Percentiles rank a stretch among this genome's conserved stretches.
phyloP scores from a whole-genome alignment of 2,888 invertebrate species.

The Thysanoteuthis rhombus region DNA sequence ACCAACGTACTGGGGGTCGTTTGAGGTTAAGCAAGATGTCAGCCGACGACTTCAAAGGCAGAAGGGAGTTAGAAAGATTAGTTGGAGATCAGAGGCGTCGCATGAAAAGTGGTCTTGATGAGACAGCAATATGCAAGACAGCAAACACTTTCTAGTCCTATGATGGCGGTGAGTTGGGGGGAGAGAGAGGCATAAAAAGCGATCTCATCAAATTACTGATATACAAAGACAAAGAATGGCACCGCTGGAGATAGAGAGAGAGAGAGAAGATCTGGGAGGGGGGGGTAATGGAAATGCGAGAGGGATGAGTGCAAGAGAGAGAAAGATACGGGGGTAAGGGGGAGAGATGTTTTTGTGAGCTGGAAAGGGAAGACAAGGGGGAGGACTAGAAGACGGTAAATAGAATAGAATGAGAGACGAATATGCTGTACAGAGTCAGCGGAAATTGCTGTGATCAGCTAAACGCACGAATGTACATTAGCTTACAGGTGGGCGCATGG shows the following conservation, averaged over 20 bases:
- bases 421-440: no score
- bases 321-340: not conserved
- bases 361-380: not conserved
- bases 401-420: not conserved
- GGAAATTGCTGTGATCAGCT: no score
- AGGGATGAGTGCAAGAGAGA: not conserved
- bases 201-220: not conserved
- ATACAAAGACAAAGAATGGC: not conserved
- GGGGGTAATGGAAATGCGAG: not conserved
- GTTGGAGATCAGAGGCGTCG: not conserved
- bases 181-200: not conserved
- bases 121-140: not conserved
- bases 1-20: not conserved
- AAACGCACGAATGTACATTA: no score
- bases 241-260: not conserved
- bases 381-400: not conserved
- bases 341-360: not conserved
- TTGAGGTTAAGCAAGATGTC: not conserved
- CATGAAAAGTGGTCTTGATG: not conserved
- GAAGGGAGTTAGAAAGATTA: not conserved
- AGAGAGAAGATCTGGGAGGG: not conserved
- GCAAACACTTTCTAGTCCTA: not conserved
- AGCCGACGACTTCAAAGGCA: not conserved
- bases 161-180: not conserved
- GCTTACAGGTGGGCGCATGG: no score